phyloP scores from a whole-genome alignment of 2,797 vertebrate species.

The Scolopax rusticola region DNA sequence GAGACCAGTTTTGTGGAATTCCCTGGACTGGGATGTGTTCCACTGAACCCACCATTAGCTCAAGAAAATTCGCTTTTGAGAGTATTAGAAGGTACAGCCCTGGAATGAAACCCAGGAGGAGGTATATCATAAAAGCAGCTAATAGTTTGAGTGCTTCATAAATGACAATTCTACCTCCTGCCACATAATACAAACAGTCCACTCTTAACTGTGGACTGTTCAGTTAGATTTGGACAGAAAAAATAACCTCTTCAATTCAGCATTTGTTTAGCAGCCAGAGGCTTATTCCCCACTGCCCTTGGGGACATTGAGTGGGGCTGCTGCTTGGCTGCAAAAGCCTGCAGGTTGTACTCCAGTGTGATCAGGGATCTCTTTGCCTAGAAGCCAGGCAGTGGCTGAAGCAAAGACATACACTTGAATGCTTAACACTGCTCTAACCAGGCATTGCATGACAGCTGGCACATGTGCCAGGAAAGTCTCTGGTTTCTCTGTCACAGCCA shows the following conservation, averaged over 20 bases:
- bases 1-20: background rate
- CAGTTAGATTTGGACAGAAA: too few species aligned
- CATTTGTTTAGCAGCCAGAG: background rate
- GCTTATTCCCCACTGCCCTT: background rate
- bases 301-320: background rate
- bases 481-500: background rate
- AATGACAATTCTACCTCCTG: background rate
- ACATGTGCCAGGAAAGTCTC: background rate
- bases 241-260: background rate
- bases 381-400: background rate
- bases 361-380: too few species aligned
- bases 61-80: background rate
- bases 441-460: background rate
- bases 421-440: background rate
- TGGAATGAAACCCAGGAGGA: background rate
- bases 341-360: too few species aligned
- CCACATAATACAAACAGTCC: background rate
- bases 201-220: background rate
- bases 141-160: background rate
- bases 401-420: background rate
- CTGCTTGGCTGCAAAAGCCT: background rate
- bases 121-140: background rate
- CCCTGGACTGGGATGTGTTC: background rate
- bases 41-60: background rate
- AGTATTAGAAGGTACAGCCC: background rate